Percentiles rank a stretch among this genome's conserved stretches.
Evolutionary conservation across 2,888 invertebrate species (phyloP).

Genomic region (Neoascia interrupta): DNA sequence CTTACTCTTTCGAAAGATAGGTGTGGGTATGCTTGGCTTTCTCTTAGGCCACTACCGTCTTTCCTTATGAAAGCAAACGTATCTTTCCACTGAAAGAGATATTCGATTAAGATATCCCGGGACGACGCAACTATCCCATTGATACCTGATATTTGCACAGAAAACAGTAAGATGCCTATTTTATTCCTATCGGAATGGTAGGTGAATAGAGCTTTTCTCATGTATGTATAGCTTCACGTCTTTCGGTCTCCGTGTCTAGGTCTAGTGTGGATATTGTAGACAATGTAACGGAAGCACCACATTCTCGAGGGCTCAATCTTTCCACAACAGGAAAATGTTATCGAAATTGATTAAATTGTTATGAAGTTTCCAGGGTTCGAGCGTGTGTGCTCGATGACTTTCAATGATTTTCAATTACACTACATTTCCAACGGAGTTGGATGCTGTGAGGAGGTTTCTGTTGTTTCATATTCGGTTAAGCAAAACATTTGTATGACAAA

Average conservation of each 20-base stretch:
- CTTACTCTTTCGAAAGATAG: slow-evolving; percentile 5
- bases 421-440: neutral
- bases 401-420: slow-evolving; percentile 50
- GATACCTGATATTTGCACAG: slow-evolving; percentile 29
- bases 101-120: slow-evolving; percentile 61
- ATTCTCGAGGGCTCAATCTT: slow-evolving; percentile 35
- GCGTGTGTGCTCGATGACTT: slow-evolving; percentile 36
- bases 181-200: slow-evolving; percentile 21
- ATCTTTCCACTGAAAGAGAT: slow-evolving; percentile 40
- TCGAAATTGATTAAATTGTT: slow-evolving; percentile 45
- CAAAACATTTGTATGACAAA: slow-evolving; percentile 41
- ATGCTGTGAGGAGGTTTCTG: too few relatives aligned
- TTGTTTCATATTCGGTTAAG: slow-evolving; percentile 13
- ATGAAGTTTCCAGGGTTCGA: slow-evolving; percentile 28
- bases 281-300: slow-evolving; percentile 10
- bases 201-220: slow-evolving; percentile 24
- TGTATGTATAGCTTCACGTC: too few relatives aligned
- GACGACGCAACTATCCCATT: slow-evolving; percentile 10
- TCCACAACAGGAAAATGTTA: slow-evolving; percentile 41
- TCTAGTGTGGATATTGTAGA: too few relatives aligned
- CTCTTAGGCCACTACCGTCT: neutral
- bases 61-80: neutral
- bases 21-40: neutral
- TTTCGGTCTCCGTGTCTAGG: too few relatives aligned
- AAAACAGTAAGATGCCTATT: slow-evolving; percentile 14